Percentiles rank a stretch among this genome's conserved stretches.
Evolutionary conservation across 2,113 vertebrate genomes (phyloP).

Genomic region (pig (Sus scrofa)): T2T-Sscrofa CM000818.6:23607501-23608000

Average conservation of each 20-base stretch:
- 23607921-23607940: background rate
- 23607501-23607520: background rate
- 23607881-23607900: background rate
- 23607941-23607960: background rate
- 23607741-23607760: background rate
- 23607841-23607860: background rate
- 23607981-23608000: background rate
- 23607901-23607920: background rate
- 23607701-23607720: background rate
- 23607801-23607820: background rate
- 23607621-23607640: background rate
- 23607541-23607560: background rate
- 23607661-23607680: background rate
- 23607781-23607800: background rate
- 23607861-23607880: background rate
- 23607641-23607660: background rate
- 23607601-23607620: no score
- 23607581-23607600: background rate
- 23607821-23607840: background rate
- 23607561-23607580: background rate
- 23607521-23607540: background rate
- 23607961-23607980: background rate
- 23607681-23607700: background rate
- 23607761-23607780: background rate
- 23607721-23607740: background rate